Conservation (phyloP, 2,888 invertebrate species). For the Cataglyphis rosenhaueri region DNA sequence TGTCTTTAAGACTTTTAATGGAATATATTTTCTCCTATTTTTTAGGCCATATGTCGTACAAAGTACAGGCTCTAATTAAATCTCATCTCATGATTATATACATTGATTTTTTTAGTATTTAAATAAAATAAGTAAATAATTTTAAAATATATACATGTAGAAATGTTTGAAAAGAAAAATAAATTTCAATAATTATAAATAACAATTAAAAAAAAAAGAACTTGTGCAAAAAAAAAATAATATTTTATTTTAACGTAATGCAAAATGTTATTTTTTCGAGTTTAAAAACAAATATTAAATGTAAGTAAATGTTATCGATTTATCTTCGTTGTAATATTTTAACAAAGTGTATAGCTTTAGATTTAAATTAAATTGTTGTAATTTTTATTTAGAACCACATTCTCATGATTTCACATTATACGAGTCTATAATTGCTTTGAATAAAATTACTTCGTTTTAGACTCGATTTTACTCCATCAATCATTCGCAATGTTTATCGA, state of each 20-base stretch:
- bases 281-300: neutral
- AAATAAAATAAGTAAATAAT: neutral
- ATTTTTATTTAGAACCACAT: neutral
- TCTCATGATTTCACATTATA: neutral
- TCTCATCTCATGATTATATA: neutral
- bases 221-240: neutral
- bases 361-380: neutral
- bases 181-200: neutral
- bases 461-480: neutral
- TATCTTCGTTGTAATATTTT: neutral
- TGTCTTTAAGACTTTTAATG: constrained; percentile 27
- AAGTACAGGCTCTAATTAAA: neutral
- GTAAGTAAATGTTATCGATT: neutral
- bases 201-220: neutral
- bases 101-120: neutral
- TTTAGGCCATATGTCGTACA: neutral
- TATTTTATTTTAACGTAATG: neutral
- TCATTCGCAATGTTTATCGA: neutral
- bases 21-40: neutral
- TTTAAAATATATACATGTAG: neutral
- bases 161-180: neutral
- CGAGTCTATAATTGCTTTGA: neutral
- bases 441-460: constrained; percentile 16
- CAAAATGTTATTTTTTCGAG: neutral
- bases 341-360: neutral